These are phyloP conservation scores for Hanleya hanleyi DNA, from an alignment of 2,888 invertebrate genomes.

Conservation along the genomic window DNA sequence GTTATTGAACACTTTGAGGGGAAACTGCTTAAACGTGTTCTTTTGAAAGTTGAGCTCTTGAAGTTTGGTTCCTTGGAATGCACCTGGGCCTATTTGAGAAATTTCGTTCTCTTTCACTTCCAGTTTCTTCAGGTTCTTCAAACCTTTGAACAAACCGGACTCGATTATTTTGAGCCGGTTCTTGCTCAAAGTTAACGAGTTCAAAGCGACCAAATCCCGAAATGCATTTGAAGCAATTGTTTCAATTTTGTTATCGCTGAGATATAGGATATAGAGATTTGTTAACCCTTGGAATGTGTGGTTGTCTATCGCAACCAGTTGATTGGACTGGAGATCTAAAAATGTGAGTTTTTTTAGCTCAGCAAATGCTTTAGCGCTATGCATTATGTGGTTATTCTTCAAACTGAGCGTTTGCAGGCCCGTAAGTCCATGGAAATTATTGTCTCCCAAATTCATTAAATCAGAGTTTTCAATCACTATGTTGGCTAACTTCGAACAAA, in stretches of 20 bases:
- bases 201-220: no score
- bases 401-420: slow-evolving; percentile 38
- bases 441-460: no score
- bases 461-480: no score
- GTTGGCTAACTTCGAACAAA: no score
- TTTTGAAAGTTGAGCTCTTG: background rate
- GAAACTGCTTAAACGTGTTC: background rate
- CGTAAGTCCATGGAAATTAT: slow-evolving; percentile 38
- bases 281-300: no score
- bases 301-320: no score
- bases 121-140: slow-evolving; percentile 8
- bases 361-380: no score
- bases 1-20: background rate
- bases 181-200: background rate
- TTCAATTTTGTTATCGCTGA: no score
- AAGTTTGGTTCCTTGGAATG: slow-evolving; percentile 24
- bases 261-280: no score
- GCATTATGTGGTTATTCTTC: slow-evolving; percentile 38
- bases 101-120: slow-evolving; percentile 35
- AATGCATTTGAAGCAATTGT: no score
- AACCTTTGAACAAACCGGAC: background rate
- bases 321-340: no score
- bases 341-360: no score
- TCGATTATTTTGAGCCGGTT: background rate
- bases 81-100: slow-evolving; percentile 20